Evolutionary conservation across 2,797 vertebrate species (phyloP).

Genomic region (Martes flavigula): DNA sequence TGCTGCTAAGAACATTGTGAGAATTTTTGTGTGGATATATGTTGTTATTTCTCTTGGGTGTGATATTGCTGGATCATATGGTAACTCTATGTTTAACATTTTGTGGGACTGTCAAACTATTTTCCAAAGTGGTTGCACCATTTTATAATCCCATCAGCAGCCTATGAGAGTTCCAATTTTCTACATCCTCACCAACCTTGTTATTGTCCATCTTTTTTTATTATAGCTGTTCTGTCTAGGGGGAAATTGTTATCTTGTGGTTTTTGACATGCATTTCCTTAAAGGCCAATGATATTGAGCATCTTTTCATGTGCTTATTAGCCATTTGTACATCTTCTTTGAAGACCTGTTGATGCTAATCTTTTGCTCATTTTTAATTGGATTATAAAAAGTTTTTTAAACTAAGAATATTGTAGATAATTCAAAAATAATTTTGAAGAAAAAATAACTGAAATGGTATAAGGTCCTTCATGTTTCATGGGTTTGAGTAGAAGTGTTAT

Average conservation of each 20-base stretch:
- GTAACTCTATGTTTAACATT: not conserved
- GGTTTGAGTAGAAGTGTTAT: not conserved
- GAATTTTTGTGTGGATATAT: not conserved
- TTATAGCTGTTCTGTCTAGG: not conserved
- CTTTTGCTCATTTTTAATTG: not conserved
- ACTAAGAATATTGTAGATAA: not conserved
- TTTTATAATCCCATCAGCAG: not conserved
- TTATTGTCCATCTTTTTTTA: not conserved
- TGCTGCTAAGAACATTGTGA: not conserved
- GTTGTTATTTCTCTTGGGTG: not conserved
- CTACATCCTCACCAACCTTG: not conserved
- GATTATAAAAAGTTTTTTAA: not conserved
- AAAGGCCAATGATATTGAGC: not conserved
- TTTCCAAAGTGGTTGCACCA: not conserved
- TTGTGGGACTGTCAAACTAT: not conserved
- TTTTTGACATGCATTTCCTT: not conserved
- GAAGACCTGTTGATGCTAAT: not conserved
- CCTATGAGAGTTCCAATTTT: not conserved
- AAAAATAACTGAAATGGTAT: not conserved
- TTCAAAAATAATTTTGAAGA: not conserved
- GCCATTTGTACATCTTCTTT: not conserved
- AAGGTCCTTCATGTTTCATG: not conserved
- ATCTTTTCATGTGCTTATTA: not conserved
- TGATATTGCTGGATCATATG: not conserved
- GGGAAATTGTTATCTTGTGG: not conserved